Conservation (phyloP, 2,797 vertebrate genomes). For the Microchirus variegatus region DNA sequence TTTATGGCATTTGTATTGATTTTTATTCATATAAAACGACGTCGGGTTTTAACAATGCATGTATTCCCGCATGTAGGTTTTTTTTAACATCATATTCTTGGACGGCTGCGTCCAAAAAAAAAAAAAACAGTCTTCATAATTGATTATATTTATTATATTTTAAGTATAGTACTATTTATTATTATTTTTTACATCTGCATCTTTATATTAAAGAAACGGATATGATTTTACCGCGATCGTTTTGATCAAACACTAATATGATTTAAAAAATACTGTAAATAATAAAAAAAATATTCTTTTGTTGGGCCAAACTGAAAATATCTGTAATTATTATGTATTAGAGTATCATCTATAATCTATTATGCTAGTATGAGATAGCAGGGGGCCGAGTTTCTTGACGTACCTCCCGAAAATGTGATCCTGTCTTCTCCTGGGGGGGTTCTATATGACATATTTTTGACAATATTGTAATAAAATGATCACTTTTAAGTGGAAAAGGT, state of each 20-base stretch:
- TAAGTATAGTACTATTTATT: not conserved
- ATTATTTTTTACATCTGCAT: not conserved
- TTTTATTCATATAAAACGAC: conserved; percentile 54
- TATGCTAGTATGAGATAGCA: not conserved
- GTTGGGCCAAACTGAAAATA: no score
- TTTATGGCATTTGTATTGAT: conserved; percentile 22
- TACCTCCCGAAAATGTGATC: not conserved
- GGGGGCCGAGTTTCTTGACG: not conserved
- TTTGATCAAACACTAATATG: no score
- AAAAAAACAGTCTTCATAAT: not conserved
- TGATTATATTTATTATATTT: no score
- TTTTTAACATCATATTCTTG: not conserved
- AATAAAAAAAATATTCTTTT: no score
- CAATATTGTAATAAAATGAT: no score
- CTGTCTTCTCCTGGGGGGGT: no score
- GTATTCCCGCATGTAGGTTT: not conserved
- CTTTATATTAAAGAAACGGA: not conserved
- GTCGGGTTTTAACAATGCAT: conserved; percentile 44
- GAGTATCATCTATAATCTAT: no score
- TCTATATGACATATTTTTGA: not conserved
- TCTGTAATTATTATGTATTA: no score
- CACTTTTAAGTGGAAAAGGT: no score
- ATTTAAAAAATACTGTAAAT: no score
- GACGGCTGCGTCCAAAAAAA: not conserved
- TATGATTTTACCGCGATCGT: no score